Conservation (phyloP, 2,888 invertebrate genomes). For the Pachliopta kotzebuea region DNA sequence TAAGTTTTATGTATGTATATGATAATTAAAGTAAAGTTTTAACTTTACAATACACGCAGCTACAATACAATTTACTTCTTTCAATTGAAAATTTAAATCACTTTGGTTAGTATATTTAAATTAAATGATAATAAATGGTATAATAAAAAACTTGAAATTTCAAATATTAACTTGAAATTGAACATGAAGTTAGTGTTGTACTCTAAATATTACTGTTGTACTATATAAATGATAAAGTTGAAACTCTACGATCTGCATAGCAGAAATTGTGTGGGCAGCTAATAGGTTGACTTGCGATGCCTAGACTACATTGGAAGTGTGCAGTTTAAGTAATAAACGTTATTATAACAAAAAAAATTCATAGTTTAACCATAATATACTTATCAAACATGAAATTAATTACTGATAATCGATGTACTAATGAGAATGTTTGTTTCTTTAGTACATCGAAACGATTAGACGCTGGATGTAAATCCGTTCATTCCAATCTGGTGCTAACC, state of each 20-base stretch:
- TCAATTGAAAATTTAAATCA: too few relatives aligned
- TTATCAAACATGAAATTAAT: too few relatives aligned
- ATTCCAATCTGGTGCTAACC: too few relatives aligned
- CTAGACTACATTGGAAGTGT: conserved; percentile 36
- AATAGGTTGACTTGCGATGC: conserved; percentile 53
- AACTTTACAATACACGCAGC: too few relatives aligned
- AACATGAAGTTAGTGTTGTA: background rate
- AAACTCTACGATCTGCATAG: conserved; percentile 43
- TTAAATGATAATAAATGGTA: background rate
- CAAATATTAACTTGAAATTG: background rate
- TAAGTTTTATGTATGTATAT: too few relatives aligned
- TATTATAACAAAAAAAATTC: background rate
- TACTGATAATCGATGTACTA: too few relatives aligned
- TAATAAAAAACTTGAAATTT: background rate
- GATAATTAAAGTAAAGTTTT: too few relatives aligned
- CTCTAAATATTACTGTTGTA: background rate
- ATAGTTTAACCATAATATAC: too few relatives aligned
- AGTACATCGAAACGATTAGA: too few relatives aligned
- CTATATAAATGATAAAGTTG: conserved; percentile 48
- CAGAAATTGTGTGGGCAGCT: conserved; percentile 55
- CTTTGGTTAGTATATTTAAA: background rate
- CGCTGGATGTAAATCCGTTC: too few relatives aligned
- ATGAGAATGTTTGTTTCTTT: too few relatives aligned
- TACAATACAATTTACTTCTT: too few relatives aligned
- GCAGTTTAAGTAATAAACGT: conserved; percentile 33